phyloP scores from a whole-genome alignment of 2,113 vertebrate genomes.

The Genyomyrus donnyi region DNA sequence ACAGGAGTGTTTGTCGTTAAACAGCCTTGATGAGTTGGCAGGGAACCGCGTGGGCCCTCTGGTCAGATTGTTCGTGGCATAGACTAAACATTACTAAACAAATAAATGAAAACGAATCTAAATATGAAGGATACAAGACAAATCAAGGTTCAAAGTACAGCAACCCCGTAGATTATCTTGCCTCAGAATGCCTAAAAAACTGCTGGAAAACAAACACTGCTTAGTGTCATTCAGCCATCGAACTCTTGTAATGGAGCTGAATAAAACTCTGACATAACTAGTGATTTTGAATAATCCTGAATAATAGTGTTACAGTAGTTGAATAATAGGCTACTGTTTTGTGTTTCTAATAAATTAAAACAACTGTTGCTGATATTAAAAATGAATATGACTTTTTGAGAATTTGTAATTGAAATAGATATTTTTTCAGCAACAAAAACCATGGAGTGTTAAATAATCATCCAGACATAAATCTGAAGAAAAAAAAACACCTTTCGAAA shows the following conservation, averaged over 20 bases:
- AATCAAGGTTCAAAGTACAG: constrained; percentile 7
- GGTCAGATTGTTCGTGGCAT: neutral
- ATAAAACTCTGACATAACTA: neutral
- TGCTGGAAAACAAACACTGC: neutral
- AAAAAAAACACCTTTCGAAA: neutral
- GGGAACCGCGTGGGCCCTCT: neutral
- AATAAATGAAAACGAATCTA: neutral
- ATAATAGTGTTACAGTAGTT: neutral
- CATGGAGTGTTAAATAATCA: neutral
- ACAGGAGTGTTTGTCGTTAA: neutral
- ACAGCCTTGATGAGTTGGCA: neutral
- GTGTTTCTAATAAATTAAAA: neutral
- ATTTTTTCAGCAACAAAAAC: neutral
- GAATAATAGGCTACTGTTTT: neutral
- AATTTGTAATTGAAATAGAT: neutral
- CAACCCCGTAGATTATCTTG: neutral
- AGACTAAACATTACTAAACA: constrained; percentile 13
- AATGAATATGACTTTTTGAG: neutral
- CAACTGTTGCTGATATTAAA: neutral
- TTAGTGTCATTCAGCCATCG: neutral
- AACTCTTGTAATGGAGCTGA: neutral
- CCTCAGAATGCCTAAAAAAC: neutral
- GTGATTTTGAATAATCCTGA: neutral
- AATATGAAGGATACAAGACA: constrained; percentile 10
- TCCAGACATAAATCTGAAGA: neutral